phyloP scores from a whole-genome alignment of 2,888 invertebrate species.

The Tetramorium bicarinatum region DNA sequence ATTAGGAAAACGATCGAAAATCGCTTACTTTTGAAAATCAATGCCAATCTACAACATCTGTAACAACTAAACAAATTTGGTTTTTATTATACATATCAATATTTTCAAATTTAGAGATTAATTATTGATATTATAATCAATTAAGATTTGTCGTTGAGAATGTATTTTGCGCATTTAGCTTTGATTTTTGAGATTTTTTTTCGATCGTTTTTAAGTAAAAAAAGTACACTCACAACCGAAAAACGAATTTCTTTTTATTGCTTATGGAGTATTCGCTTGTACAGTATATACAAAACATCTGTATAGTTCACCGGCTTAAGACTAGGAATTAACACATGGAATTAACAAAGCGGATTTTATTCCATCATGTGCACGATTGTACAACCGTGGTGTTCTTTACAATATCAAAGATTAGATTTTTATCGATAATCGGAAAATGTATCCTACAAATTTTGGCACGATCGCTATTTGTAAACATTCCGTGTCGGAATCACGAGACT shows the following conservation, averaged over 20 bases:
- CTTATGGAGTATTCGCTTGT: slow-evolving; percentile 23
- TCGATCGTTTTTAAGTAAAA: neutral
- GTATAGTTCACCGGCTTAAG: slow-evolving; percentile 19
- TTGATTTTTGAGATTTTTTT: slow-evolving; percentile 8
- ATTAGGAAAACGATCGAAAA: neutral
- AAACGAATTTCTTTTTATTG: slow-evolving; percentile 21
- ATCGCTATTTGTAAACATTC: slow-evolving; percentile 66
- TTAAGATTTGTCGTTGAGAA: neutral
- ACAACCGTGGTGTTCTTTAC: slow-evolving; percentile 34
- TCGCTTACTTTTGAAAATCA: neutral
- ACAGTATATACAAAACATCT: neutral
- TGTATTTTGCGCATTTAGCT: neutral
- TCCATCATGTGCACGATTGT: slow-evolving; percentile 35
- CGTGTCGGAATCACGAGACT: slow-evolving; percentile 37
- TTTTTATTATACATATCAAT: slow-evolving; percentile 17
- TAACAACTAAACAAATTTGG: neutral
- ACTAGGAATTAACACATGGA: slow-evolving; percentile 42
- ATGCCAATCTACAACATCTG: neutral
- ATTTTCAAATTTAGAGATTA: neutral
- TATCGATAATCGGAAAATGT: slow-evolving; percentile 29
- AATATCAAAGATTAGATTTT: slow-evolving; percentile 56
- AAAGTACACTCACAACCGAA: neutral
- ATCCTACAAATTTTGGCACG: slow-evolving; percentile 32
- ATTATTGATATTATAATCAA: slow-evolving; percentile 10
- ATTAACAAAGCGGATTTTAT: slow-evolving; percentile 39